Evolutionary conservation across 2,888 invertebrate species (phyloP), one percentile per base, ranked within the genome.

Genomic region (Tyria jacobaeae): DNA sequence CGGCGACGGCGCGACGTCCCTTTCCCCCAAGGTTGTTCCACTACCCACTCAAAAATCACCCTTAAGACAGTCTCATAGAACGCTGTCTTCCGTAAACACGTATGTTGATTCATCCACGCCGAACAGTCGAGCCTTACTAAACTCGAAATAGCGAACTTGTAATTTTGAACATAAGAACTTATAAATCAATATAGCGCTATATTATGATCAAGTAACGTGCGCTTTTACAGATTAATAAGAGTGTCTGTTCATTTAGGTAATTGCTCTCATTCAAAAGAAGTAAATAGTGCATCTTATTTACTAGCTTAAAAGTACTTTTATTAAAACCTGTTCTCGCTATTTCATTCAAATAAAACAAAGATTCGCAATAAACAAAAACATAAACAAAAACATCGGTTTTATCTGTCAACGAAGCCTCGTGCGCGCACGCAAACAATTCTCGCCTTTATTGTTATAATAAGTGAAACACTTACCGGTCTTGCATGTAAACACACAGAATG

Each of bases 1-100:
- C 82, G 84, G 85, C 76, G 79, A 78, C 82, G 84, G 75, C 79
- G 79, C 79, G 78, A 87, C 89, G 90, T 90, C 89, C 90, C 92
- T 90, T 90, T 90, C 90, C 86, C 88, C 84, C 91, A 91, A 90
- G 91, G 90, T 85, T 88, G 84, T 66, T 14, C 50, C n/a, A 25
- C 64, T 60, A 59, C 68, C 60, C 82, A 83, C 59, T 61, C 83
- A 51, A 86, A 76, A 77, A 66, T 75, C 73, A 74, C 70, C 82
- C 83, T 72, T 85, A 83, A 27, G 2, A 0, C 25, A 62, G 62
- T 10, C 2, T 0, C 4, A 14, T 62, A 70, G 31, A 60, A 64
- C 51, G 25, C 52, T 50, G 55, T 66, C 15, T 77, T 51, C 31
- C 6, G 24, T 60, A 50, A 21, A 60, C 21, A 25, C 4, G n/a